Evolutionary conservation across 2,888 invertebrate genomes (phyloP), one percentile per base, ranked within the genome.

Genomic region (Microchrysa polita): DNA sequence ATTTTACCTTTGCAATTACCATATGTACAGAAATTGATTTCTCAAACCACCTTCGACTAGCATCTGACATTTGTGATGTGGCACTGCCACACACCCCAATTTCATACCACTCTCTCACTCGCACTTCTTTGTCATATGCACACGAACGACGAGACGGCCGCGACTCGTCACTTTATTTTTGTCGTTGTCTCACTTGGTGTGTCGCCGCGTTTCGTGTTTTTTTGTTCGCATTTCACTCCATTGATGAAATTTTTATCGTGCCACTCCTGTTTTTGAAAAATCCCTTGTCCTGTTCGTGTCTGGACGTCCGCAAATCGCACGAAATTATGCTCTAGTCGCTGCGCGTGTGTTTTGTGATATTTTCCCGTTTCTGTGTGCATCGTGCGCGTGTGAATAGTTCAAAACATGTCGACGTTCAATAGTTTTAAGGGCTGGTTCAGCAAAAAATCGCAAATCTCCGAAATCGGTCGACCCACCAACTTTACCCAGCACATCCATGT

Each of bases 401-500:
- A 22, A 74, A 74, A 73, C 69, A 75, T 76, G 76, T 44, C 74
- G 34, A 72, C 69, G 60, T 72, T 74, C 42, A 72, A 73, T 67
- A 75, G 75, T 65, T 77, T 81, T 44, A 81, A 80, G 74, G 80
- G 80, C 53, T 84, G 84, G 84, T 84, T 83, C 74, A 82, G 81
- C 61, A 84, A 84, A 78, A 84, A 84, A 80, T 83, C 84, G 75
- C 83, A 82, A 74, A 84, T 85, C 72, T 84, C 84, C 18, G 83
- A 85, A 78, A 95, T 96, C 76, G 93, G 95, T 1, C 87, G 90
- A 78, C 96, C 96, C 1, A 95, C 93, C 10, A 92, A 93, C 81
- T 94, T 96, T 18, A 90, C 91, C 77, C 93, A 94, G 80, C 90
- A 93, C 80, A 91, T 96, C 80, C 96, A 96, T 84, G 96, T 97